A percentile compares a stretch with the other conserved stretches of the same genome.
phyloP scores from a whole-genome alignment of 2,888 invertebrate genomes.

The Eristalis tenax region DNA sequence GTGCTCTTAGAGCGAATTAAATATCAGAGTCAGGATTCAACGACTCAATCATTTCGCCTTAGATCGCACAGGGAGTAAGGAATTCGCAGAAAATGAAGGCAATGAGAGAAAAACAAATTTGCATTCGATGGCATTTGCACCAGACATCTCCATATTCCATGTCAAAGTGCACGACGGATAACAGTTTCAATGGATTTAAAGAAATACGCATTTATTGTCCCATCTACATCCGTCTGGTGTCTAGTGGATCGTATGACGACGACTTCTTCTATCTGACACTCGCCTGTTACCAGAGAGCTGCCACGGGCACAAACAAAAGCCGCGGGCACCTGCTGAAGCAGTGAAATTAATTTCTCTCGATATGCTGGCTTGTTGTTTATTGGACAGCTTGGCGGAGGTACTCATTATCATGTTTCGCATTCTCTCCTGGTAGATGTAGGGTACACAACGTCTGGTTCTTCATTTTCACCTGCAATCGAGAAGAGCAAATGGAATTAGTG shows the following conservation, averaged over 20 bases:
- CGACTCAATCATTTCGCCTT: conserved; percentile 60
- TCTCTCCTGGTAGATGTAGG: neutral
- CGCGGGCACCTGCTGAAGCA: neutral
- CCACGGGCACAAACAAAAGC: neutral
- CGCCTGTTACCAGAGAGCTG: neutral
- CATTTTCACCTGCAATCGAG: too few species aligned
- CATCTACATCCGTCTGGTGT: too few species aligned
- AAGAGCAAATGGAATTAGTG: too few species aligned
- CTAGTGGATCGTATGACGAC: neutral
- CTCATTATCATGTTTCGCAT: neutral
- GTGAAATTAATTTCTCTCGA: conserved; percentile 13
- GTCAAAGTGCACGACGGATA: conserved; percentile 58
- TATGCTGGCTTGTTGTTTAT: neutral
- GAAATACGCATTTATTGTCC: neutral
- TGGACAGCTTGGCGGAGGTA: neutral
- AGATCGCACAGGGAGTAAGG: neutral
- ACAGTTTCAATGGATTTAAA: conserved; percentile 9
- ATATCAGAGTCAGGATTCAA: conserved; percentile 28
- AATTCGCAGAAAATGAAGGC: neutral
- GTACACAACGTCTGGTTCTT: neutral
- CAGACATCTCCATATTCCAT: conserved; percentile 57
- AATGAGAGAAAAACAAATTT: conserved; percentile 6
- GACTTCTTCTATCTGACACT: conserved; percentile 15
- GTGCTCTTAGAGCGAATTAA: neutral
- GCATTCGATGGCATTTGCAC: conserved; percentile 49